Conservation (phyloP, 2,888 invertebrate species). For the Drosophila borealis region DNA sequence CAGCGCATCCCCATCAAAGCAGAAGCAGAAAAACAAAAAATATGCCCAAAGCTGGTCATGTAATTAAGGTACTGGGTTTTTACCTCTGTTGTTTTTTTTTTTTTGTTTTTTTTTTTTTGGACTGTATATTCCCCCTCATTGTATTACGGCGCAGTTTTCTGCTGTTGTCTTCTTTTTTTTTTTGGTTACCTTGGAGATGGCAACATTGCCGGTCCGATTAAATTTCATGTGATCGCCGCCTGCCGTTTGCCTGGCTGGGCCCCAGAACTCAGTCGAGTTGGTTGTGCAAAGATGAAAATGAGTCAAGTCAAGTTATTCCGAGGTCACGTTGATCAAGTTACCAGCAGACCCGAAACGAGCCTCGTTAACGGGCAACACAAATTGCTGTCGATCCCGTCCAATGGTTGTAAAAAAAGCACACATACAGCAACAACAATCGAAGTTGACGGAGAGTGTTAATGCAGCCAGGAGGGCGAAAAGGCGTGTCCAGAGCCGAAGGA, state of each 20-base stretch:
- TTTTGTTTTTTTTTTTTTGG: neutral
- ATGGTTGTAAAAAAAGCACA: conserved; percentile 10
- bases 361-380: conserved; percentile 40
- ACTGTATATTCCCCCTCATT: conserved; percentile 24
- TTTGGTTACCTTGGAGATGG: conserved; percentile 47
- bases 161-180: conserved; percentile 6
- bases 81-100: conserved; percentile 1
- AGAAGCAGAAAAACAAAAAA: neutral
- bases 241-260: conserved; percentile 33
- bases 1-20: neutral
- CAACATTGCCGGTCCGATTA: conserved; percentile 54
- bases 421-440: neutral
- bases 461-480: conserved; percentile 3
- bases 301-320: conserved; percentile 64
- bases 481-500: conserved; percentile 49
- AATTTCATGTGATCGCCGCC: conserved; percentile 64
- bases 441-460: conserved; percentile 9
- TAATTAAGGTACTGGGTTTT: conserved; percentile 43
- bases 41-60: conserved; percentile 36
- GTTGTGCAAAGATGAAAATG: conserved; percentile 38
- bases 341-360: conserved; percentile 33
- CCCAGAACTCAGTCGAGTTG: conserved; percentile 40
- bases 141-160: conserved; percentile 14
- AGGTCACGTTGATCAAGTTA: conserved; percentile 78
- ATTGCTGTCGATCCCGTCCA: conserved; percentile 39